phyloP scores from a whole-genome alignment of 1,140 invertebrate genomes.

The Scaptomyza graminum region DNA sequence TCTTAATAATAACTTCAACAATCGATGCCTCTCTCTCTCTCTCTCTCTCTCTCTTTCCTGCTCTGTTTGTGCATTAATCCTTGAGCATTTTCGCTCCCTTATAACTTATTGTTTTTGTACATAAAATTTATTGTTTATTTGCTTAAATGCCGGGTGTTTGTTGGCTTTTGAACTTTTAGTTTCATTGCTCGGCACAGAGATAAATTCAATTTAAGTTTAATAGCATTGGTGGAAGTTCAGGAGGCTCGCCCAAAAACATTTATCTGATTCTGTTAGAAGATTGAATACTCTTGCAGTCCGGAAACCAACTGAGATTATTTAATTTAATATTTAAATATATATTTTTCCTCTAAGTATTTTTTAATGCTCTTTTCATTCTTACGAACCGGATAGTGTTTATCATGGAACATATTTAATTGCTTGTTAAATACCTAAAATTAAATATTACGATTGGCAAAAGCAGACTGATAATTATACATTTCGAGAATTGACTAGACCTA shows the following conservation, averaged over 20 bases:
- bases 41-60: slow-evolving; percentile 9
- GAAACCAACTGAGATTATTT: too few species aligned
- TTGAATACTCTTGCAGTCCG: background rate
- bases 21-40: slow-evolving; percentile 14
- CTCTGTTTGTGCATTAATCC: slow-evolving; percentile 57
- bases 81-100: slow-evolving; percentile 40
- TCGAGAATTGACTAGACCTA: background rate
- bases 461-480: background rate
- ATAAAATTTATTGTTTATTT: slow-evolving; percentile 60
- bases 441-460: background rate
- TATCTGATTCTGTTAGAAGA: background rate
- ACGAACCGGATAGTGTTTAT: background rate
- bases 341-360: too few species aligned
- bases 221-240: background rate
- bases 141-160: slow-evolving; percentile 55
- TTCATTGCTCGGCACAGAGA: slow-evolving; percentile 1
- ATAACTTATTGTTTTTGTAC: slow-evolving; percentile 15
- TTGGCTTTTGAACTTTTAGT: slow-evolving; percentile 66
- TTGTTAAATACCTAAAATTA: background rate
- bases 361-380: background rate
- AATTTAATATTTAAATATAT: too few species aligned
- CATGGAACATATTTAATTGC: background rate
- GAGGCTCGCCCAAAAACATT: slow-evolving; percentile 32
- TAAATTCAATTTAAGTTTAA: slow-evolving; percentile 11
- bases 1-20: background rate